Evolutionary conservation across 2,888 invertebrate genomes (phyloP).

Genomic region (Chloroclysta siterata): DNA sequence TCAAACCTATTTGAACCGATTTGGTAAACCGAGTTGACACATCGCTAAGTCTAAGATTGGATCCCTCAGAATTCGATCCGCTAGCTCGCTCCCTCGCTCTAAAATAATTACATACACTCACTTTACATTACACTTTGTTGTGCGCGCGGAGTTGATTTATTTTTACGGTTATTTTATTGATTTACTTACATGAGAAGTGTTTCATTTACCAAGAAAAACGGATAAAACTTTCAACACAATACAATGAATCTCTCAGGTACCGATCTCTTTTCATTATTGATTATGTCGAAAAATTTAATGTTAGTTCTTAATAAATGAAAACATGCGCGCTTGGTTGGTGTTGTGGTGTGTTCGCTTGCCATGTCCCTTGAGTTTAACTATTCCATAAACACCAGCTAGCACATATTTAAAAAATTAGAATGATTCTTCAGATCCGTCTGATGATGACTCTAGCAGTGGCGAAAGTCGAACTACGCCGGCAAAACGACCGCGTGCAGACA

Average conservation of each 20-base stretch:
- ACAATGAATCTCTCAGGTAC: slow-evolving; percentile 59
- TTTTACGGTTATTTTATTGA: slow-evolving; percentile 22
- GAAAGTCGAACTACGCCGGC: slow-evolving; percentile 59
- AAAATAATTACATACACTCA: too few species aligned
- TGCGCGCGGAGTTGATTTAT: neutral
- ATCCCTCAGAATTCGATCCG: too few species aligned
- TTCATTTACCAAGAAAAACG: neutral
- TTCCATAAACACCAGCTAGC: neutral
- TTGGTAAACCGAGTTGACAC: too few species aligned
- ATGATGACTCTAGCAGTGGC: slow-evolving; percentile 74
- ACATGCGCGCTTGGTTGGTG: neutral
- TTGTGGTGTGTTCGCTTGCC: neutral
- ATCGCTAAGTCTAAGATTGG: too few species aligned
- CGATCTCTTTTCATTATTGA: neutral
- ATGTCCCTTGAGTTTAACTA: neutral
- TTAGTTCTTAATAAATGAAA: neutral
- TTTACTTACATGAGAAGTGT: neutral
- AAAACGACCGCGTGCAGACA: slow-evolving; percentile 67
- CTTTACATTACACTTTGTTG: too few species aligned
- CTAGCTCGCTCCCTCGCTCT: too few species aligned
- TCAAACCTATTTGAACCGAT: too few species aligned
- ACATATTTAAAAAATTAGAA: neutral
- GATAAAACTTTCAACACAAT: neutral
- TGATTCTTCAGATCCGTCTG: slow-evolving; percentile 59
- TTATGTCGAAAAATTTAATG: neutral